Evolutionary conservation across 1,140 invertebrate species (phyloP).

Genomic region (Cotesia typhae): DNA sequence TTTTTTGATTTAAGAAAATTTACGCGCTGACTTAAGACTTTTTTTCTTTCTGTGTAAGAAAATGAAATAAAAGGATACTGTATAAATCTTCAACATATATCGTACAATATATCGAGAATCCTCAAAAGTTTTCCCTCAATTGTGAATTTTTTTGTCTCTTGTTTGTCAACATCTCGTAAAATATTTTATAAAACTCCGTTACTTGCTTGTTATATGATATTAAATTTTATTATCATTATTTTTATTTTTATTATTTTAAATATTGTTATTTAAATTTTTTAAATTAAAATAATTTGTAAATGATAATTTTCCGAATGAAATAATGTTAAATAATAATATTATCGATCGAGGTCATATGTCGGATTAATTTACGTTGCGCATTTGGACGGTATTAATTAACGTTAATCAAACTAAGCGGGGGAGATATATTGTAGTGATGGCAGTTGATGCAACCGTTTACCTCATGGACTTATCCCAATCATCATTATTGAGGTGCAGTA

Average conservation of each 20-base stretch:
- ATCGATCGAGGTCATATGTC: constrained; percentile 16
- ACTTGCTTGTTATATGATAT: no score
- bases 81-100: constrained; percentile 14
- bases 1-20: no score
- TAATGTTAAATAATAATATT: constrained; percentile 1
- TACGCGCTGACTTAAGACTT: no score
- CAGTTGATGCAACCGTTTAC: constrained; percentile 20
- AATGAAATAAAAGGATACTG: not conserved
- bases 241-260: no score
- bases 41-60: not conserved
- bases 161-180: constrained; percentile 17
- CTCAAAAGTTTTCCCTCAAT: constrained; percentile 28
- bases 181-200: not conserved
- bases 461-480: constrained; percentile 20
- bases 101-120: constrained; percentile 14
- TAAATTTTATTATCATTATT: no score
- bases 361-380: constrained; percentile 13
- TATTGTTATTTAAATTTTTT: not conserved
- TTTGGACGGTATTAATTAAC: constrained; percentile 29
- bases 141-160: constrained; percentile 9
- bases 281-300: no score
- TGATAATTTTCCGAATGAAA: not conserved
- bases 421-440: constrained; percentile 1
- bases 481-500: constrained; percentile 29
- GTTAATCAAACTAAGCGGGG: constrained; percentile 30